Conservation (phyloP, 2,888 invertebrate species). For the Drosophila yooni region DNA sequence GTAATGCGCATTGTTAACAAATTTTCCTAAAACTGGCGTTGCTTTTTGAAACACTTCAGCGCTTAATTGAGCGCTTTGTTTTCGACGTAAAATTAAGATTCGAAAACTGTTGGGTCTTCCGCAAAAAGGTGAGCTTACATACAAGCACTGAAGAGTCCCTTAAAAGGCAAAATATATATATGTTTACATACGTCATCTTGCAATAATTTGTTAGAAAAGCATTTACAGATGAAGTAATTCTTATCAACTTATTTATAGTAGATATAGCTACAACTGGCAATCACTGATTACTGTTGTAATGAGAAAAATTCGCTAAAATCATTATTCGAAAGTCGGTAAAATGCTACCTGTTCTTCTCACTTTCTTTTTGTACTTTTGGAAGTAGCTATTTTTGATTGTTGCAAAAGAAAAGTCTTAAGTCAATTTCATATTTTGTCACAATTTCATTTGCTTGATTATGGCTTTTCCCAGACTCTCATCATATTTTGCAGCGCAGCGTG, state of each 20-base stretch:
- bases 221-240: background rate
- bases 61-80: slow-evolving; percentile 56
- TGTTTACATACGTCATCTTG: background rate
- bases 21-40: slow-evolving; percentile 30
- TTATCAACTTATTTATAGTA: too few species aligned
- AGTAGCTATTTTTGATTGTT: background rate
- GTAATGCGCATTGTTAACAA: slow-evolving; percentile 50
- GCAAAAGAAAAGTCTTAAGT: background rate
- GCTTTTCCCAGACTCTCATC: too few species aligned
- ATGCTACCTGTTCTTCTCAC: background rate
- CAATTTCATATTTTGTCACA: slow-evolving; percentile 14
- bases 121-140: background rate
- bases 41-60: slow-evolving; percentile 16
- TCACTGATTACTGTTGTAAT: background rate
- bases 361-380: background rate
- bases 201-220: background rate
- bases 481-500: slow-evolving; percentile 54
- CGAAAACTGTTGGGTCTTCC: background rate
- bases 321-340: background rate
- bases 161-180: background rate
- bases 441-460: slow-evolving; percentile 26
- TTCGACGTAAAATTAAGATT: slow-evolving; percentile 9
- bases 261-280: background rate
- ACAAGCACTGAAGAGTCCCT: background rate
- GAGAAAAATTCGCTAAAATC: background rate